A percentile compares a stretch with the other conserved stretches of the same genome.
Evolutionary conservation across 2,797 vertebrate species (phyloP).

Genomic region (Acanthurus lineatus): DNA sequence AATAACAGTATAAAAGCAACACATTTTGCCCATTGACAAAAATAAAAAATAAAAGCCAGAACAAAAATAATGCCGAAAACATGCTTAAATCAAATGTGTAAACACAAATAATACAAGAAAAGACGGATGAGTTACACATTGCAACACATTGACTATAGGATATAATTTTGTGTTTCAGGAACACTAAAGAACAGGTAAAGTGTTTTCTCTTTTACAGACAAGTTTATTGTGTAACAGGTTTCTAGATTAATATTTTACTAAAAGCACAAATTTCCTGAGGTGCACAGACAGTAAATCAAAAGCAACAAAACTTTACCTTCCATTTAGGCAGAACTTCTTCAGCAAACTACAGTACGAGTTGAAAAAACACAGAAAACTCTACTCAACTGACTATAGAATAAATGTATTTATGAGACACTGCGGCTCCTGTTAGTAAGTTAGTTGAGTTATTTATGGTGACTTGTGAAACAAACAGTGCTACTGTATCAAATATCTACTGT

Average conservation of each 20-base stretch:
- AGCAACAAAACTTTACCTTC: conserved; percentile 1
- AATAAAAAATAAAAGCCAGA: not conserved
- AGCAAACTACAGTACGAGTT: conserved; percentile 23
- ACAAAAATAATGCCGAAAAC: not conserved
- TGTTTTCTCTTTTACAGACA: conserved; percentile 8
- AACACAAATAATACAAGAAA: not conserved
- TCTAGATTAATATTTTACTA: conserved; percentile 27
- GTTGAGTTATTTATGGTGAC: conserved; percentile 23
- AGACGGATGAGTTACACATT: not conserved
- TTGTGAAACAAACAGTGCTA: conserved; percentile 38
- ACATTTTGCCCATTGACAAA: not conserved
- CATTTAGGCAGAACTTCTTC: conserved; percentile 25
- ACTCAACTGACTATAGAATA: not conserved
- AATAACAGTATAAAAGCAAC: conserved; percentile 1
- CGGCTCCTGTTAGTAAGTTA: conserved; percentile 23
- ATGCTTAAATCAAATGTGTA: not conserved
- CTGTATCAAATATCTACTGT: conserved; percentile 52
- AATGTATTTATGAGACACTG: conserved; percentile 33
- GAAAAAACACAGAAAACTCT: conserved; percentile 17
- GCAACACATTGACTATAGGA: not conserved
- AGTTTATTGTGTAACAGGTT: conserved; percentile 21
- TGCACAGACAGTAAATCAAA: conserved; percentile 12
- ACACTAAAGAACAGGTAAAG: not conserved
- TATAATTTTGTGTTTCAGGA: conserved; percentile 6
- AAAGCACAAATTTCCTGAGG: conserved; percentile 40